phyloP scores from a whole-genome alignment of 2,888 invertebrate genomes.

The Drepanosiphum platanoidis region DNA sequence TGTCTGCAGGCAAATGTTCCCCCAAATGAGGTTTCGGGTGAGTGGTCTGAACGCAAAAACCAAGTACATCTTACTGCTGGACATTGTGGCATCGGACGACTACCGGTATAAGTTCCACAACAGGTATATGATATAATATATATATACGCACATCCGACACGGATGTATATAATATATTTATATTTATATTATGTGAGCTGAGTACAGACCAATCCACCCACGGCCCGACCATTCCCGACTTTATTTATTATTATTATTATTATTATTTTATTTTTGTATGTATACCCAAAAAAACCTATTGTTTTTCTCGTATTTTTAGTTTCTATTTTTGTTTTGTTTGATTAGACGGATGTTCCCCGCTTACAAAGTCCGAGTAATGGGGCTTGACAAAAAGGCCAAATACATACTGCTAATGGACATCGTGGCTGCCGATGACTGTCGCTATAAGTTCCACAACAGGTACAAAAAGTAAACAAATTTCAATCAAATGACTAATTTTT shows the following conservation, averaged over 20 bases:
- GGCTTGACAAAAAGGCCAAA: constrained; percentile 96
- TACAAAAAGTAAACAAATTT: constrained; percentile 68
- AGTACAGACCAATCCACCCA: constrained; percentile 19
- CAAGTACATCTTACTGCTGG: constrained; percentile 98
- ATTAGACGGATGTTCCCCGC: constrained; percentile 97
- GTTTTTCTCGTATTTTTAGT: constrained; percentile 60
- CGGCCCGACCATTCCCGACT: neutral
- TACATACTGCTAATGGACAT: constrained; percentile 98
- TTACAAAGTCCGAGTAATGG: constrained; percentile 95
- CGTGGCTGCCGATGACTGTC: constrained; percentile 95
- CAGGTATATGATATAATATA: constrained; percentile 73
- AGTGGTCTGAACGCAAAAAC: constrained; percentile 98
- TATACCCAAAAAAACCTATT: constrained; percentile 13
- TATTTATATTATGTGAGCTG: constrained; percentile 31
- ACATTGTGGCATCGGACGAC: constrained; percentile 99
- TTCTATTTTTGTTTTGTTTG: constrained; percentile 66
- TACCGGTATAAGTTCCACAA: constrained; percentile 98
- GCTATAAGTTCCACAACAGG: constrained; percentile 95
- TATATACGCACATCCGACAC: neutral
- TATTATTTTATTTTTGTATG: constrained; percentile 63
- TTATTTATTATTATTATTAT: constrained; percentile 31
- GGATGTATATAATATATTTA: neutral
- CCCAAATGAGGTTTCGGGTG: constrained; percentile 98
- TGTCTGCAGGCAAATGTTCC: constrained; percentile 96
- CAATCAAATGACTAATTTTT: constrained; percentile 60